Percentiles rank a stretch among this genome's conserved stretches.
phyloP scores from a whole-genome alignment of 2,797 vertebrate genomes.

The Leuciscus waleckii region DNA sequence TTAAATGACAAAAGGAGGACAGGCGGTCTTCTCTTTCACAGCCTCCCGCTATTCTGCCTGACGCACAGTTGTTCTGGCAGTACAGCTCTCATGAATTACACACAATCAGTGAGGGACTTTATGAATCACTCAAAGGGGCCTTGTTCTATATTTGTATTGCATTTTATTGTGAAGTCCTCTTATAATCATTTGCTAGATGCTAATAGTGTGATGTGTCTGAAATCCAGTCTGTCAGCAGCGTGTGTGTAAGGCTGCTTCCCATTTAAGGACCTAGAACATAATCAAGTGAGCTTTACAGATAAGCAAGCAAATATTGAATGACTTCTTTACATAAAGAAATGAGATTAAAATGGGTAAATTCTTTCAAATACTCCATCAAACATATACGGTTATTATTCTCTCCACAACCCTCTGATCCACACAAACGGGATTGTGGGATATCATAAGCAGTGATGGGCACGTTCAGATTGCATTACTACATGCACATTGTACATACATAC shows the following conservation, averaged over 20 bases:
- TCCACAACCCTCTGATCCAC: not conserved
- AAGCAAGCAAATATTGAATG: not conserved
- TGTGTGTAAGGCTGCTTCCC: not conserved
- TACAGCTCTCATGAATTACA: conserved; percentile 59
- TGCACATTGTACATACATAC: not conserved
- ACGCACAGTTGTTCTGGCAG: conserved; percentile 79
- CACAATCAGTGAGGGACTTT: not conserved
- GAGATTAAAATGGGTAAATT: not conserved
- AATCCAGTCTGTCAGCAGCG: not conserved
- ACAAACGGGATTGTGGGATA: not conserved
- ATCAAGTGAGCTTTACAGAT: not conserved
- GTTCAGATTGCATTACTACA: not conserved
- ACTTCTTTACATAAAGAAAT: not conserved
- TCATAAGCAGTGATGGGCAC: not conserved
- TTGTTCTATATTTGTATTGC: not conserved
- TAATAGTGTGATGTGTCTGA: not conserved
- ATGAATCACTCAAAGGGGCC: conserved; percentile 10
- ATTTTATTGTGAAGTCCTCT: not conserved
- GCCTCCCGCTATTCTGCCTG: conserved; percentile 71
- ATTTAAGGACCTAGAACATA: not conserved
- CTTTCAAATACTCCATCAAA: not conserved
- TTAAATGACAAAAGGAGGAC: conserved; percentile 74
- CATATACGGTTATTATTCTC: not conserved
- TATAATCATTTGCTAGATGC: not conserved
- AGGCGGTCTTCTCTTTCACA: conserved; percentile 73